These are phyloP conservation scores for Chlorops oryzae DNA, from an alignment of 1,140 invertebrate genomes.

Conservation along the genomic window DNA sequence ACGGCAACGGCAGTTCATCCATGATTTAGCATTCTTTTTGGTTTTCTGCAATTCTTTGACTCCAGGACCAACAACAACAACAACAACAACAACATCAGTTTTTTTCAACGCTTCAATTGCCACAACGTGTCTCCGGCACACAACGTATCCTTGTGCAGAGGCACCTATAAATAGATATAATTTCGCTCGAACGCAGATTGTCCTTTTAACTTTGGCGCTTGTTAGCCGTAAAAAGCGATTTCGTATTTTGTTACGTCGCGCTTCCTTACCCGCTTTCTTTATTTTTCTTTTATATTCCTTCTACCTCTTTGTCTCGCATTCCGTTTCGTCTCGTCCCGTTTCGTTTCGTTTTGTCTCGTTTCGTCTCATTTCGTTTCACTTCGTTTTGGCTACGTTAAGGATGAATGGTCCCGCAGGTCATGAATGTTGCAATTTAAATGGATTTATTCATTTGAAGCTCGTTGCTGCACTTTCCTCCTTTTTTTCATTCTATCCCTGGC, in stretches of 20 bases:
- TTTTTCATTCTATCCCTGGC: not conserved
- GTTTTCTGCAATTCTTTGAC: conserved; percentile 17
- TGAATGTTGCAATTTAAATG: conserved; percentile 43
- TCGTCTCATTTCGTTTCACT: too few species aligned
- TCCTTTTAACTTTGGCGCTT: too few species aligned
- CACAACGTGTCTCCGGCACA: not conserved
- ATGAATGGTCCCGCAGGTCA: conserved; percentile 34
- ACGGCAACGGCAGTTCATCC: conserved; percentile 25
- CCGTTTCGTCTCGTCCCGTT: not conserved
- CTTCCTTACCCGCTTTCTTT: not conserved
- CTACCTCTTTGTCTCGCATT: not conserved
- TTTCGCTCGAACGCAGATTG: too few species aligned
- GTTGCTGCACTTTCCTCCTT: not conserved
- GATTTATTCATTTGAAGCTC: conserved; percentile 39
- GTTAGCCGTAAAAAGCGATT: too few species aligned
- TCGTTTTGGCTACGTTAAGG: not conserved
- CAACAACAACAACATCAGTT: not conserved
- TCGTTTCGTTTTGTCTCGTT: too few species aligned
- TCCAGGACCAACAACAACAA: not conserved
- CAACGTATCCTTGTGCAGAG: too few species aligned
- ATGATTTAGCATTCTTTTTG: conserved; percentile 38
- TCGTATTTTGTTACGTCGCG: not conserved
- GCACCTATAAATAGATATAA: too few species aligned
- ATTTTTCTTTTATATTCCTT: not conserved
- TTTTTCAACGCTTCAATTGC: not conserved